Evolutionary conservation across 30 jellyfish, hydroid and myxozoan genomes (phyloP).

Genomic region (Cassiopea andromeda): DNA sequence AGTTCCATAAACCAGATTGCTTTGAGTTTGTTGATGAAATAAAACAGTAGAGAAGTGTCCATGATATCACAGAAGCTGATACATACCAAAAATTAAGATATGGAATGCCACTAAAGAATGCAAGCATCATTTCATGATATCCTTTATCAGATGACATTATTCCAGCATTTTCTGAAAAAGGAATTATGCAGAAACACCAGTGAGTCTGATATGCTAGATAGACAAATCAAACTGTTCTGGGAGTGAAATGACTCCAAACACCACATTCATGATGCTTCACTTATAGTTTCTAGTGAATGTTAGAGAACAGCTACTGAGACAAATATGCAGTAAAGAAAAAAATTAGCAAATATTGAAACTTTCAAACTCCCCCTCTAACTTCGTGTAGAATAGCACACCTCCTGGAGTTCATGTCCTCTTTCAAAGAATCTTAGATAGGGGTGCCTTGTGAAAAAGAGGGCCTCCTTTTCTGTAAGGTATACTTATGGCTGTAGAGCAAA

Average conservation of each 20-base stretch:
- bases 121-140: neutral
- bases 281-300: neutral
- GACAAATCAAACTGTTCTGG: neutral
- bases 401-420: too few relatives aligned
- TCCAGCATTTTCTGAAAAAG: neutral
- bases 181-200: neutral
- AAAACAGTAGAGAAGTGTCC: constrained; percentile 75
- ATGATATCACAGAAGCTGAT: constrained; percentile 25
- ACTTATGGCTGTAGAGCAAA: too few relatives aligned
- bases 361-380: too few relatives aligned
- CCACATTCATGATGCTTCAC: neutral
- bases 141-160: neutral
- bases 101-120: neutral
- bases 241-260: neutral
- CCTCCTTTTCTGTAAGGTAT: too few relatives aligned
- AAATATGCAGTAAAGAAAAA: neutral
- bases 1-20: constrained; percentile 74
- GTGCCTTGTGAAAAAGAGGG: too few relatives aligned
- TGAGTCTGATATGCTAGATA: neutral
- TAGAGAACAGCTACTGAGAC: neutral
- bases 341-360: too few relatives aligned
- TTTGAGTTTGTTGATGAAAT: neutral
- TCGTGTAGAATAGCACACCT: too few relatives aligned
- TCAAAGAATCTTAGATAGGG: too few relatives aligned
- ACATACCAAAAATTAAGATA: constrained; percentile 51